These are phyloP conservation scores for Scomberomorus guttatus DNA, from an alignment of 2,797 vertebrate genomes.

Conservation along the genomic window DNA sequence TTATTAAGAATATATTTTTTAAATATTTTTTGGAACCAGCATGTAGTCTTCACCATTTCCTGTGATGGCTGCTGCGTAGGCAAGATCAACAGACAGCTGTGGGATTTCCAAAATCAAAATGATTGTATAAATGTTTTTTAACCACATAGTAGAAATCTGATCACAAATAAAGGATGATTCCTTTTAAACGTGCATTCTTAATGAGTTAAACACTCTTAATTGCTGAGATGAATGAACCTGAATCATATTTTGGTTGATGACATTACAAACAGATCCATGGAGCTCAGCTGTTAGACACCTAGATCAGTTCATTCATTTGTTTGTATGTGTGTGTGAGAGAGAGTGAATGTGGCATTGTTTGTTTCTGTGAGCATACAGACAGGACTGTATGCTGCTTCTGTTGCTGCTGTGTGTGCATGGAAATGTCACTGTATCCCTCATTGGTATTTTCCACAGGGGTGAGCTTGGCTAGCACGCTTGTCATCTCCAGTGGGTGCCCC, in stretches of 20 bases:
- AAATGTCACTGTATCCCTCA: slow-evolving; percentile 44
- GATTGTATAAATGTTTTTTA: slow-evolving; percentile 1
- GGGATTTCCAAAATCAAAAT: background rate
- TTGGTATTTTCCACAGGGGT: slow-evolving; percentile 65
- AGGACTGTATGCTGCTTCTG: slow-evolving; percentile 49
- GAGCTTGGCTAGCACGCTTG: slow-evolving; percentile 61
- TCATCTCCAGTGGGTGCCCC: slow-evolving; percentile 81
- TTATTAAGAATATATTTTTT: too few species aligned
- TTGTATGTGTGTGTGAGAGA: slow-evolving; percentile 39
- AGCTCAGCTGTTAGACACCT: background rate
- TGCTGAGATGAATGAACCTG: slow-evolving; percentile 22
- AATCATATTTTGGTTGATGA: slow-evolving; percentile 12
- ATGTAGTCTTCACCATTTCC: background rate
- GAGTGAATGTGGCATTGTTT: slow-evolving; percentile 19
- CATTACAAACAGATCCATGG: background rate
- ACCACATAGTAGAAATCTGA: slow-evolving; percentile 16
- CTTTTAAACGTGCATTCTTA: background rate
- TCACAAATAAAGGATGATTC: background rate
- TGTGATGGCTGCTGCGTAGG: background rate
- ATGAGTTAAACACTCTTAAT: background rate
- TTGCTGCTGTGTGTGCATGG: slow-evolving; percentile 11
- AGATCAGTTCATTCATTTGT: slow-evolving; percentile 51
- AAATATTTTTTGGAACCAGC: background rate
- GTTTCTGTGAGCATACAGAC: slow-evolving; percentile 52
- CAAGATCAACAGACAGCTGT: background rate